These are phyloP conservation scores for Stramonita haemastoma DNA, from an alignment of 2,888 invertebrate genomes.

Conservation along the genomic window DNA sequence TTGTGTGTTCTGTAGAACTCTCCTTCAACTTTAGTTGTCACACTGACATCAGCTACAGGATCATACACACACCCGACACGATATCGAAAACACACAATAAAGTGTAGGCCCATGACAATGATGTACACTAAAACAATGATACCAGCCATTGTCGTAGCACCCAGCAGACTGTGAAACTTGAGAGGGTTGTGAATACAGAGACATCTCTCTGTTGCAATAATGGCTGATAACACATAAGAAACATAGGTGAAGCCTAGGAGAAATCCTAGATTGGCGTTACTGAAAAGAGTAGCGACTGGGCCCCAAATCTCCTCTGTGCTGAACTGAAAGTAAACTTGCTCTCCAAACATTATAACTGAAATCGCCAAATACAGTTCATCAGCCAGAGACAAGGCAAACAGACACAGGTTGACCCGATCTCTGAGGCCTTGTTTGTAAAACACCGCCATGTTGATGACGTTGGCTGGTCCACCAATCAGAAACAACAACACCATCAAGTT, in stretches of 20 bases:
- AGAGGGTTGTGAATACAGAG: background rate
- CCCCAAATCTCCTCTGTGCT: background rate
- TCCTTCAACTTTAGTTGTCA: background rate
- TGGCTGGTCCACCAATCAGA: constrained; percentile 26
- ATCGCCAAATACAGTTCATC: background rate
- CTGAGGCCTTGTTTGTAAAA: constrained; percentile 5
- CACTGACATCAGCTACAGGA: background rate
- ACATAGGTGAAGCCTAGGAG: background rate
- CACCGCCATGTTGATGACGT: constrained; percentile 29
- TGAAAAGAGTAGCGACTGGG: background rate
- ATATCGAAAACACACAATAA: background rate
- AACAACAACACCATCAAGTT: background rate
- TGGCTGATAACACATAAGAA: background rate
- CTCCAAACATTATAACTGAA: background rate
- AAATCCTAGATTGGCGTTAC: background rate
- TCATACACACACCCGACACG: background rate
- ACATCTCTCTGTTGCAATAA: background rate
- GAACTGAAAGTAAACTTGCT: background rate
- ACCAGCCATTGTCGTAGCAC: background rate
- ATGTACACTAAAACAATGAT: background rate
- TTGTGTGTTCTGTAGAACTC: background rate
- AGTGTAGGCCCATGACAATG: background rate
- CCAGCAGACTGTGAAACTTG: background rate
- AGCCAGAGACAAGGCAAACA: constrained; percentile 4
- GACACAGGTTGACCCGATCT: constrained; percentile 27